phyloP scores from a whole-genome alignment of 1,140 invertebrate genomes.

The Neodiprion fabricii region DNA sequence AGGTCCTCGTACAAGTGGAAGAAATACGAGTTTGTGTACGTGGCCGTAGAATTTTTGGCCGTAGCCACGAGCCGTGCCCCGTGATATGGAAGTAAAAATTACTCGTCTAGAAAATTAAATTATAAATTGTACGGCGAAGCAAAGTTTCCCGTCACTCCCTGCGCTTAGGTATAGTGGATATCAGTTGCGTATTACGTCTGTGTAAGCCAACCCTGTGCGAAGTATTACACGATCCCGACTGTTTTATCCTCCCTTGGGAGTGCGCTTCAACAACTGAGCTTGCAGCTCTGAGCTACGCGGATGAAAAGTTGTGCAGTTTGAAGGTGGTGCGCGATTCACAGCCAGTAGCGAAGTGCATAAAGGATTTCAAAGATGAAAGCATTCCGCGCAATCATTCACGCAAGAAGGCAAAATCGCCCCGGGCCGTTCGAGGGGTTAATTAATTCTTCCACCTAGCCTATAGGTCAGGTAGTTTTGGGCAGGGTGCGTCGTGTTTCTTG shows the following conservation, averaged over 20 bases:
- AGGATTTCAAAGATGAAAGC: no score
- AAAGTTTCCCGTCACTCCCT: neutral
- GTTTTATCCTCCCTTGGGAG: neutral
- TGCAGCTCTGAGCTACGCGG: neutral
- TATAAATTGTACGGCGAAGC: conserved; percentile 35
- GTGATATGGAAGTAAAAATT: conserved; percentile 42
- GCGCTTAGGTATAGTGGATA: neutral
- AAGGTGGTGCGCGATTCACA: no score
- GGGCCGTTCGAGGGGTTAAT: no score
- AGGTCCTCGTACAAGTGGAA: neutral
- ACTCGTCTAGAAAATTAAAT: conserved; percentile 51
- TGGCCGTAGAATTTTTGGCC: conserved; percentile 39
- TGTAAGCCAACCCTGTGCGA: neutral
- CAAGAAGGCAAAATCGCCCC: no score
- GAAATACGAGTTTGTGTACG: conserved; percentile 20
- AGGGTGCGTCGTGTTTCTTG: neutral
- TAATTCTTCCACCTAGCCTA: neutral
- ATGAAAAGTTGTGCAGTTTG: neutral
- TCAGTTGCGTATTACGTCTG: neutral
- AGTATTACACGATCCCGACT: neutral
- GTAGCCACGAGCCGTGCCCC: conserved; percentile 19
- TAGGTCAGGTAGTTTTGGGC: neutral
- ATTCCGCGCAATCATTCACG: no score
- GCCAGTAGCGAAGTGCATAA: no score
- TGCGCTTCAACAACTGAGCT: neutral